Base-by-base conservation (phyloP, 2,888 invertebrate species). In the Scotopteryx bipunctaria region DNA sequence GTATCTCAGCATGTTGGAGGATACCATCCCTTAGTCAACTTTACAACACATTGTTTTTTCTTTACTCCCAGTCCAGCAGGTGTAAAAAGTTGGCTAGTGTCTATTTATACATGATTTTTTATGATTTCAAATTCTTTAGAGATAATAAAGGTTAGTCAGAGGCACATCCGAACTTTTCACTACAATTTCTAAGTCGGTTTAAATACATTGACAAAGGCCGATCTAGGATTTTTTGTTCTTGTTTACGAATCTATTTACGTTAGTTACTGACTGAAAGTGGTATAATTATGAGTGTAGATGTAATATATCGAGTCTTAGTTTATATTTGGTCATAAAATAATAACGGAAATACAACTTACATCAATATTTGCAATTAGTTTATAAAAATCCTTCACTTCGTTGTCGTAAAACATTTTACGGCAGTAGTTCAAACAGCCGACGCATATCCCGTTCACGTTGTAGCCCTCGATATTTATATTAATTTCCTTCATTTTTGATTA, bases 381-480 rank as follows among this genome's bases (percentile, higher is more conserved):
- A 45, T 78, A 86, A 67, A 81, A 85, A 14, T 83, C 75, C 50
- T 78, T 82, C 0, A 84, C 67, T 15, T 75, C 70, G 2, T 72
- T 61, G n/a, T 67, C 60, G 42, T 83, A 84, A 53, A 65, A 80
- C 89, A 90, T 90, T 59, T 75, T 79, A 2, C 90, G 81, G 57
- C 86, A 81, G 50, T 86, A 86, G 56, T 86, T 86, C 23, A 90
- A 73, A 67, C 90, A 90, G 2, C 85, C 84, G 1, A 89, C 90
- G 61, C 90, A 90, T 62, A 90, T 84, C 0, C 90, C 89, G 36
- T 89, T 90, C 16, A 88, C 90, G 66, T 89, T 90, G 48, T 82
- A 90, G 1, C 90, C 90, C 66, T 89, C 90, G 38, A 90, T 89
- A 63, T 89, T 88, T 60, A 90, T 89, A 44, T 90, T 83, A 21